Percentiles rank a stretch among this genome's conserved stretches.
phyloP scores from a whole-genome alignment of 2,113 vertebrate species.

The Piaya cayana region DNA sequence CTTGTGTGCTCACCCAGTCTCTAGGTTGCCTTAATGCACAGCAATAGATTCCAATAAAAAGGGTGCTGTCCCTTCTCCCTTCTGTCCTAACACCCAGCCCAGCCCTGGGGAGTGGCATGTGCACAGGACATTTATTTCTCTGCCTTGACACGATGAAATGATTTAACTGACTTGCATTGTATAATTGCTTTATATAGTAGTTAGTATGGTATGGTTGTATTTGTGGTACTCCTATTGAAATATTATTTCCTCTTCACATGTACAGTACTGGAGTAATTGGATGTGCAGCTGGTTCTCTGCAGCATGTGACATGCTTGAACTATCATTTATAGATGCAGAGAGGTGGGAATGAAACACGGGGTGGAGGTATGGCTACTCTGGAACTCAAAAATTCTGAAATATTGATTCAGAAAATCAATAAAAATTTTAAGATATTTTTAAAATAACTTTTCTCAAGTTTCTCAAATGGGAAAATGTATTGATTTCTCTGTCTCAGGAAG shows the following conservation, averaged over 20 bases:
- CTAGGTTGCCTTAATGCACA: accelerated
- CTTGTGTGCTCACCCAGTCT: neutral
- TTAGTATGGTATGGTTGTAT: neutral
- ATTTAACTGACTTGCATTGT: neutral
- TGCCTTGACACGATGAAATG: neutral
- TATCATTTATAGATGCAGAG: neutral
- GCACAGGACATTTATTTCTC: neutral
- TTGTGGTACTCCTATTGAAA: neutral
- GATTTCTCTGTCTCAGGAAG: neutral
- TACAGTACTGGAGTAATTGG: neutral
- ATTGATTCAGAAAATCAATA: conserved; percentile 18
- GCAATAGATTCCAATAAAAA: neutral
- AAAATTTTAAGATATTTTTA: neutral
- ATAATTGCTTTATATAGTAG: neutral
- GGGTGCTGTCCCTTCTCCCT: neutral
- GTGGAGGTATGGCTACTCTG: neutral
- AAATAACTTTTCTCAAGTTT: conserved; percentile 18
- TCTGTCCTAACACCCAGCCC: neutral
- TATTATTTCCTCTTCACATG: neutral
- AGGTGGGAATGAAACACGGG: neutral
- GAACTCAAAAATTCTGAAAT: conserved; percentile 25
- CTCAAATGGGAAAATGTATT: neutral
- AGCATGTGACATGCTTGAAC: neutral
- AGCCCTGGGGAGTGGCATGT: neutral
- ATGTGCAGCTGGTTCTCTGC: neutral